A percentile compares a stretch with the other conserved stretches of the same genome.
These are phyloP conservation scores for Caenorhabditis sp. DNA, from an alignment of 2,888 invertebrate genomes.

Conservation along the genomic window DNA sequence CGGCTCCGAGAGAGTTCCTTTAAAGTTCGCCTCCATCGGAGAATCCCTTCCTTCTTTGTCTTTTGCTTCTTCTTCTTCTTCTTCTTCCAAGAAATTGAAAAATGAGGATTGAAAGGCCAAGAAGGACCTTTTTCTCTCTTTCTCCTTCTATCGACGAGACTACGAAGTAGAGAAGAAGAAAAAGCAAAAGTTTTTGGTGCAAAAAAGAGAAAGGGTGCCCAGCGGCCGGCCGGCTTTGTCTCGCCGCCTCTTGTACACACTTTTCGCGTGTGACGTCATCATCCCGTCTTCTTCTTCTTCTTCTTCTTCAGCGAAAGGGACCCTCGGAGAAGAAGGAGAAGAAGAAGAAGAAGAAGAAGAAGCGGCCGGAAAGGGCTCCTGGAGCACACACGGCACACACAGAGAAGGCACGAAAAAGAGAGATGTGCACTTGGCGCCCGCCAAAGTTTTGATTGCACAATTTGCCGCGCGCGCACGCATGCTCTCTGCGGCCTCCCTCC, in stretches of 20 bases:
- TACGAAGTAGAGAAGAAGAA: neutral
- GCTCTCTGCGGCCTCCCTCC: too few species aligned
- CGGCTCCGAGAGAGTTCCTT: too few species aligned
- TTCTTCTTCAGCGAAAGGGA: too few species aligned
- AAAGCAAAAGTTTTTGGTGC: slow-evolving; percentile 21
- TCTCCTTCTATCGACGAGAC: neutral
- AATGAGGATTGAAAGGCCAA: slow-evolving; percentile 8
- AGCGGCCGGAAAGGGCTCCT: slow-evolving; percentile 44
- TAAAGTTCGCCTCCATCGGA: too few species aligned
- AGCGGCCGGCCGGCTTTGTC: neutral
- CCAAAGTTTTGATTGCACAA: slow-evolving; percentile 56
- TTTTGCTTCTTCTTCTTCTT: neutral
- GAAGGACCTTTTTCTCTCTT: neutral
- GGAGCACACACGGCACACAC: slow-evolving; percentile 13
- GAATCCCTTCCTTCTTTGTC: neutral
- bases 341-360: too few species aligned
- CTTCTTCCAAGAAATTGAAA: slow-evolving; percentile 18
- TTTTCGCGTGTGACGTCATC: slow-evolving; percentile 50
- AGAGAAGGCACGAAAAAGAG: neutral
- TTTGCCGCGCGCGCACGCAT: slow-evolving; percentile 30
- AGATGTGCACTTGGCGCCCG: slow-evolving; percentile 50
- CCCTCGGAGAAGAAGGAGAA: slow-evolving; percentile 19
- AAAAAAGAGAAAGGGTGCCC: slow-evolving; percentile 12
- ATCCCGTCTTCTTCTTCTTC: too few species aligned
- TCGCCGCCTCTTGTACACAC: neutral